phyloP scores from a whole-genome alignment of 2,888 invertebrate species.

The Plagodis pulveraria region DNA sequence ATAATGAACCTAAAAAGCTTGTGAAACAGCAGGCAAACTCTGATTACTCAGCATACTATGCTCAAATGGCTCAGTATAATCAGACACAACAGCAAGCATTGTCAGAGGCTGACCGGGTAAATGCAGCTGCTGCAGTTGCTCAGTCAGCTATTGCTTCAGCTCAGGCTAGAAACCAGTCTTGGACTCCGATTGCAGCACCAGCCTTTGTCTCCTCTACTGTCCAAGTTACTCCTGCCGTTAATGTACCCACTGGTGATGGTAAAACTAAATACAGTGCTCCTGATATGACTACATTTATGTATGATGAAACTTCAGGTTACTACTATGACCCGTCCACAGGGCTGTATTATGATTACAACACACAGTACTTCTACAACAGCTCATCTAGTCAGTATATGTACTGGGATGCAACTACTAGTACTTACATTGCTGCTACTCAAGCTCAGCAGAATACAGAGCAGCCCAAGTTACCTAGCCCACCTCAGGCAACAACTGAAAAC shows the following conservation, averaged over 20 bases:
- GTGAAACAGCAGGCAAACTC: conserved; percentile 44
- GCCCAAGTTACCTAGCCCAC: conserved; percentile 46
- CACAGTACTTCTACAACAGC: conserved; percentile 98
- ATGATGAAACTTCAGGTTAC: conserved; percentile 97
- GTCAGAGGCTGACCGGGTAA: conserved; percentile 89
- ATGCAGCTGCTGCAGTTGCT: conserved; percentile 95
- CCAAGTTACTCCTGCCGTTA: conserved; percentile 69
- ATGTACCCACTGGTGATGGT: conserved; percentile 86
- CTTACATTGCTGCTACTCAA: conserved; percentile 84
- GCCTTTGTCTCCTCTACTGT: conserved; percentile 69
- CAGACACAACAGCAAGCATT: conserved; percentile 86
- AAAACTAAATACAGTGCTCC: conserved; percentile 90
- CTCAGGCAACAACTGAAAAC: conserved; percentile 59
- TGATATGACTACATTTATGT: conserved; percentile 96
- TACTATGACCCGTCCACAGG: conserved; percentile 97
- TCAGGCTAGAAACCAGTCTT: conserved; percentile 76
- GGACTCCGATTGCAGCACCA: conserved; percentile 83
- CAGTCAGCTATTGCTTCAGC: conserved; percentile 91
- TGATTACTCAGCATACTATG: conserved; percentile 69
- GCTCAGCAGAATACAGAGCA: conserved; percentile 68
- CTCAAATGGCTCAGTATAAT: conserved; percentile 62
- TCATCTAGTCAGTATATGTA: conserved; percentile 96
- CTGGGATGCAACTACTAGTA: conserved; percentile 93
- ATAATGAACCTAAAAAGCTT: conserved; percentile 72
- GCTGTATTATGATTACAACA: conserved; percentile 97